Base-by-base conservation (phyloP, 2,113 vertebrate species). In the Mola mola region DNA sequence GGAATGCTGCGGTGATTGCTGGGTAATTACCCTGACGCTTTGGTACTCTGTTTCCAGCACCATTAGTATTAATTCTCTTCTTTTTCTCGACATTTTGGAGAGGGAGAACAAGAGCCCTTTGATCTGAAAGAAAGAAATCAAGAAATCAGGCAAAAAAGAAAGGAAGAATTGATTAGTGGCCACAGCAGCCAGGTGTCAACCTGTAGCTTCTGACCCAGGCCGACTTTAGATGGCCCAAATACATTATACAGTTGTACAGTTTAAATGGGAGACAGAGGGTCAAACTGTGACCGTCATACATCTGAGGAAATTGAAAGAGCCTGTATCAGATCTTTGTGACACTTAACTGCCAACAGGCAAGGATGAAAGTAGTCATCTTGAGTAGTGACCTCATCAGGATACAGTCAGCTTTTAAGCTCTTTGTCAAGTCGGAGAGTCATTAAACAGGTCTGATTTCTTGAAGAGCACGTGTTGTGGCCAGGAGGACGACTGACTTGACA, bases 1-100 rank as follows among this genome's bases (percentile, higher is more conserved):
- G 72, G 87, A 88, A 88, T 89, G 84, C 56, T 81, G 81, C 74
- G 77, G 76, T 87, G 83, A 89, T 88, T 87, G 84, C 80, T 80
- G 83, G 85, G 81, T 86, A 88, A 90, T 88, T 89, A 87, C 78
- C 72, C 66, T 19, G 28, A 71, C 48, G 69, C 84, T 82, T 85
- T 83, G 82, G 79, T 65, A 78, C 65, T 79, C 48, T 63, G 66
- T 72, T 84, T 74, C 66, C 76, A 86, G 72, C 76, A 63, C 81
- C 72, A 81, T 87, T 83, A 86, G 73, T 57, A 83, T 86, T 85
- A 60, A 81, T 75, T 72, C 61, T 81, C 53, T 67, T 72, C 65
- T 66, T 79, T 79, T 75, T 75, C 33, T 78, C 36, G n/a, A n/a
- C 37, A 56, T 12, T 52, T 50, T 44, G 36, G 63, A 72, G 60